Evolutionary conservation across 2,888 invertebrate species (phyloP).

Genomic region (Litoditis marina): DNA sequence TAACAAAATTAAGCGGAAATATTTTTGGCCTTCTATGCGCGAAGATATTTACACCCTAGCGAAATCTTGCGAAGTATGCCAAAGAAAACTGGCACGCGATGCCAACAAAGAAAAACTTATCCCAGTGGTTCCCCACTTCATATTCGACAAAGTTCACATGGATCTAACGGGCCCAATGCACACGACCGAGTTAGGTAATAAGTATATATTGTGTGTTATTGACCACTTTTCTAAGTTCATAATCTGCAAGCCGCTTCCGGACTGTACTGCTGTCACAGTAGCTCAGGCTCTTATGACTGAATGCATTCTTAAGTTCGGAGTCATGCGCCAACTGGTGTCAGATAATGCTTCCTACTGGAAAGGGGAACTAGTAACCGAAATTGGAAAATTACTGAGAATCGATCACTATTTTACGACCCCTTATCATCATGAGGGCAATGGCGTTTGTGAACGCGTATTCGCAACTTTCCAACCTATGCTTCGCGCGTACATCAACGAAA

Average conservation of each 20-base stretch:
- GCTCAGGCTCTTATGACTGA: slow-evolving; percentile 45
- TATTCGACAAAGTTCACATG: slow-evolving; percentile 17
- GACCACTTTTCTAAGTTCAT: slow-evolving; percentile 28
- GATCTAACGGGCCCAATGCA: slow-evolving; percentile 25
- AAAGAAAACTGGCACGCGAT: slow-evolving; percentile 12
- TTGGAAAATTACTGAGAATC: not conserved
- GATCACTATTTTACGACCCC: not conserved
- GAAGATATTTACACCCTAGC: slow-evolving; percentile 8
- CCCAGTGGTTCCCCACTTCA: not conserved
- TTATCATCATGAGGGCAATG: not conserved
- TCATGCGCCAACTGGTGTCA: slow-evolving; percentile 33
- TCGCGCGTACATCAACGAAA: not conserved
- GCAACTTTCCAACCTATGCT: not conserved
- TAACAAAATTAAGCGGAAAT: slow-evolving; percentile 17
- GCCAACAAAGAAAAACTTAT: slow-evolving; percentile 16
- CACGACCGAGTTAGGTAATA: slow-evolving; percentile 13
- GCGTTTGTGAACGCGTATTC: not conserved
- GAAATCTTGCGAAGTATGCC: slow-evolving; percentile 24
- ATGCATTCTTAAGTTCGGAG: slow-evolving; percentile 37
- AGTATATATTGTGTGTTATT: slow-evolving; percentile 17
- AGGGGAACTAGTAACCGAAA: not conserved
- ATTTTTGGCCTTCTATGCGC: slow-evolving; percentile 24
- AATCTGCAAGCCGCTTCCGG: slow-evolving; percentile 53
- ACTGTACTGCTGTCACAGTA: slow-evolving; percentile 56
- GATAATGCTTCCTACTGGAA: no score